Evolutionary conservation across 2,888 invertebrate genomes (phyloP), one percentile per base, ranked within the genome.

Genomic region (Caenorhabditis sp.): DNA sequence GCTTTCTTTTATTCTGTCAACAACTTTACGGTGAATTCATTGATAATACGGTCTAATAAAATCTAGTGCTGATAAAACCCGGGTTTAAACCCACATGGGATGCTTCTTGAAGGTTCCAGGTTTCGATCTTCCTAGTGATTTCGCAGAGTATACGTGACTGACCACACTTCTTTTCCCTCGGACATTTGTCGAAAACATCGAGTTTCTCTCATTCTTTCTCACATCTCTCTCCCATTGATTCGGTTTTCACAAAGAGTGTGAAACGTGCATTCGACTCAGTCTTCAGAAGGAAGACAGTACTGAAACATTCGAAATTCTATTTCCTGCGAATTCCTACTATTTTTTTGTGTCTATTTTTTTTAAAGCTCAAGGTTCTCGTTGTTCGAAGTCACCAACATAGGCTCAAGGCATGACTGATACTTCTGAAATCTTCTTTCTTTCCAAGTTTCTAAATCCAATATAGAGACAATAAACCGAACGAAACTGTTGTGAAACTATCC

Each of bases 151-250:
- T 75, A 75, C 75, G 75, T 75, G 75, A 75, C 75, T 68, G 75
- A 59, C 75, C 64, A 19, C 24, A 68, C 41, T 54, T 41, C 6
- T 73, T 63, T 35, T 47, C 61, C 28, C 14, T 31, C 26, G 73
- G 61, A 73, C 73, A 74, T 54, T 74, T 64, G 74, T 61, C 63
- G 74, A 73, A 72, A 72, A 72, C 76, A 68, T 19, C 12, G 24
- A 44, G 19, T 70, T 31, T 51, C 35, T 64, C 51, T 47, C 56
- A 22, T 31, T 49, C 64, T 61, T 51, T 49, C 66, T 16, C 31
- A 3, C 54, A 24, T 54, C 6, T 24, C 58, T 49, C 59, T 58
- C 47, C 69, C 22, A 10, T 64, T 61, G 47, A 5, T 51, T 64
- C 59, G 63, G 56, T 61, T 38, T 44, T 47, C 47, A 47, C 47